A percentile compares a stretch with the other conserved stretches of the same genome.
Evolutionary conservation across 2,888 invertebrate genomes (phyloP).

Genomic region (Mythimna impura): DNA sequence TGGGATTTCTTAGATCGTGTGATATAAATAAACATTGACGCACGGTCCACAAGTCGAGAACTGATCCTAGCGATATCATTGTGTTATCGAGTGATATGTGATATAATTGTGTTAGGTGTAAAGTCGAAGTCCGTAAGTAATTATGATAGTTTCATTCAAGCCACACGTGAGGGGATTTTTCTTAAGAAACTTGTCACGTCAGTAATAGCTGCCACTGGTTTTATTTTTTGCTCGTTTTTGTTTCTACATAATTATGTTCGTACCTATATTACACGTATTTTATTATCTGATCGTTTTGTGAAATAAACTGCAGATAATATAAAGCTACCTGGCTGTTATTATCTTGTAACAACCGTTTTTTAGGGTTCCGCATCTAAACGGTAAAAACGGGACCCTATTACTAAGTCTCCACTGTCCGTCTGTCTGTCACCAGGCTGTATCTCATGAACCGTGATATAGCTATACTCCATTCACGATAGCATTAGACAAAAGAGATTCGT

Average conservation of each 20-base stretch:
- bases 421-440: too few relatives aligned
- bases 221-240: not conserved
- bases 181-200: slow-evolving; percentile 14
- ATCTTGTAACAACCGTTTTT: not conserved
- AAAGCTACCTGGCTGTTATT: not conserved
- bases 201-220: not conserved
- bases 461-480: too few relatives aligned
- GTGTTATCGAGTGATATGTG: slow-evolving; percentile 14
- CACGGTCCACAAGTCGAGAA: slow-evolving; percentile 25
- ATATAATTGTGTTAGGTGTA: slow-evolving; percentile 24
- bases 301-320: not conserved
- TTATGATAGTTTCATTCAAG: slow-evolving; percentile 34
- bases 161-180: slow-evolving; percentile 47
- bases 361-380: not conserved
- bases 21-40: slow-evolving; percentile 28
- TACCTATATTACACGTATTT: not conserved
- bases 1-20: slow-evolving; percentile 1
- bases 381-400: too few relatives aligned
- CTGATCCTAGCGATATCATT: slow-evolving; percentile 33
- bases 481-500: too few relatives aligned
- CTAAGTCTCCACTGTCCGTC: too few relatives aligned
- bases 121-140: slow-evolving; percentile 44
- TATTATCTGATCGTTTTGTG: not conserved
- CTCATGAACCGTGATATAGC: too few relatives aligned
- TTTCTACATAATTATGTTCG: not conserved